Evolutionary conservation across 2,888 invertebrate genomes (phyloP), one percentile per base, ranked within the genome.

Genomic region (Sycophila texana): DNA sequence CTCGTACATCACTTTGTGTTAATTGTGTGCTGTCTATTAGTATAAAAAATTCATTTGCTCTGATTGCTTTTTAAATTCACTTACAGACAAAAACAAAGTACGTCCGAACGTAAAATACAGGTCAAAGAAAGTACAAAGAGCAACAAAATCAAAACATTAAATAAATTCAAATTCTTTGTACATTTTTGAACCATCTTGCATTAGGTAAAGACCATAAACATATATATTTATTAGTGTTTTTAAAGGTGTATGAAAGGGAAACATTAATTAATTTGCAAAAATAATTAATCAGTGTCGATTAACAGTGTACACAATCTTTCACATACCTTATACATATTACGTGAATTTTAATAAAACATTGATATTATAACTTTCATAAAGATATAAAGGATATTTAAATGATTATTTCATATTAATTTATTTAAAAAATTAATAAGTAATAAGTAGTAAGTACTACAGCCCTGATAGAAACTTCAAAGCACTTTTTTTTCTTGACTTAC

Each of bases 61-160:
- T 67, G 47, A 79, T 74, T 57, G 63, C 74, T 58, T 75, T 68
- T 70, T 58, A 51, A 61, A 72, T 81, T 81, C 26, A 72, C 57
- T 81, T 81, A 14, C 81, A 81, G 80, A 82, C 53, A 70, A 55
- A 77, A n/a, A 18, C 66, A 79, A 77, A 74, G 77, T 66, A 39
- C 65, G 77, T 3, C 77, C 61, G 53, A 55, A 16, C 55, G 2
- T 66, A 20, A 80, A 77, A 80, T 74, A 72, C 18, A 57, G 58
- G 67, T 53, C 68, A 30, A 78, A 63, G 22, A 78, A 68, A 73
- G 75, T 75, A 47, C 57, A 65, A 39, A 39, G 18, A 39, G 39
- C 74, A 53, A 26, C 72, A 53, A 14, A 67, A 57, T 22, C 26
- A 18, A 77, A 81, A 74, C 18, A 57, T 67, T 67, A 78, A 72